Percentiles rank a stretch among this genome's conserved stretches.
Evolutionary conservation across 2,113 vertebrate genomes (phyloP).

Genomic region (Maccullochella peelii): DNA sequence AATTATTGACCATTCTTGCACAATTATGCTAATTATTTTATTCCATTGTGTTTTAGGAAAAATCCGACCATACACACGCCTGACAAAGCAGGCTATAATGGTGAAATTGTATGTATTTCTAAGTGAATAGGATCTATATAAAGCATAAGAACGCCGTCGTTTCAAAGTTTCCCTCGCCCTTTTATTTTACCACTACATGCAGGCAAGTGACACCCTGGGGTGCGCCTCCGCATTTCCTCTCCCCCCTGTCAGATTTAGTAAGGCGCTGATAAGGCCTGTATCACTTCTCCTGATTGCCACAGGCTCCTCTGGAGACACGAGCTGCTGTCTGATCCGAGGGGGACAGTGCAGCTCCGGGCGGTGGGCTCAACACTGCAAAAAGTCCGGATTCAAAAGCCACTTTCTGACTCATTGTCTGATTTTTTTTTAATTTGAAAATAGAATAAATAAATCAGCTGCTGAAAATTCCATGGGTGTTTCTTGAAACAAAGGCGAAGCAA

Average conservation of each 20-base stretch:
- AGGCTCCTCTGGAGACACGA: slow-evolving; percentile 61
- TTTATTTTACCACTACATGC: slow-evolving; percentile 19
- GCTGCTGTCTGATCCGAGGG: slow-evolving; percentile 39
- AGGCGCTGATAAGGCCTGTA: slow-evolving; percentile 75
- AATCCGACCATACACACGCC: not conserved
- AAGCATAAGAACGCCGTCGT: not conserved
- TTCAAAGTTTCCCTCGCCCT: slow-evolving; percentile 11
- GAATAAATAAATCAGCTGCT: not conserved
- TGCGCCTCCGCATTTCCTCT: slow-evolving; percentile 66
- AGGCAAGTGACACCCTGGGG: slow-evolving; percentile 34
- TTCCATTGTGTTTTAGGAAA: not conserved
- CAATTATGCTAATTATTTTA: too few relatives aligned
- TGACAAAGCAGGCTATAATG: not conserved
- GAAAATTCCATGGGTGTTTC: slow-evolving; percentile 7
- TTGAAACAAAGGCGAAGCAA: not conserved
- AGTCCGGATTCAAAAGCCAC: not conserved
- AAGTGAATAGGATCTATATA: not conserved
- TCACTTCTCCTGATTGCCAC: slow-evolving; percentile 74
- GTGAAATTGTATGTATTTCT: not conserved
- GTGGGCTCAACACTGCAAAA: not conserved
- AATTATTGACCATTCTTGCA: not conserved
- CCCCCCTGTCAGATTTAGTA: slow-evolving; percentile 59
- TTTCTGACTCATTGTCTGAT: too few relatives aligned
- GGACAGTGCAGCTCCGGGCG: not conserved
- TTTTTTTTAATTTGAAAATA: not conserved